Percentiles rank a stretch among this genome's conserved stretches.
These are phyloP conservation scores for Eulemur rufifrons DNA, from an alignment of 2,113 vertebrate genomes.

Conservation along the genomic window DNA sequence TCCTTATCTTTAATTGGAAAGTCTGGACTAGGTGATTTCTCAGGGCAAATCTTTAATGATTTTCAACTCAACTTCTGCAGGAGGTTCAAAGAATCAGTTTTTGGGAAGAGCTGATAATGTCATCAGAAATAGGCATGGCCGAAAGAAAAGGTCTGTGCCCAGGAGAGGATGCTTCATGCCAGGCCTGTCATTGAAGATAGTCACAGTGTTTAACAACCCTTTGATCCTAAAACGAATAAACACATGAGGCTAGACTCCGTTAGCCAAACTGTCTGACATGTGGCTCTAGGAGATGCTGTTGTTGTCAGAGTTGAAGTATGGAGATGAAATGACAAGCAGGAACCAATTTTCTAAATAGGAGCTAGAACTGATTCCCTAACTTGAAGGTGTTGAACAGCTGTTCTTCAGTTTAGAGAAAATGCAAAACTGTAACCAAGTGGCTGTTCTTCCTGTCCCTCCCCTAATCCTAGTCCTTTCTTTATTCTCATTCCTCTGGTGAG, in stretches of 20 bases:
- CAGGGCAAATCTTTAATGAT: not conserved
- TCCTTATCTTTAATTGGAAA: not conserved
- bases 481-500: not conserved
- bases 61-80: not conserved
- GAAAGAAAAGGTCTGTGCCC: not conserved
- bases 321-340: not conserved
- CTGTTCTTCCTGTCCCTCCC: not conserved
- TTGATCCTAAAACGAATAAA: not conserved
- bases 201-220: not conserved
- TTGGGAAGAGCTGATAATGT: not conserved
- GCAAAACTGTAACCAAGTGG: not conserved
- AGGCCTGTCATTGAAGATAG: not conserved
- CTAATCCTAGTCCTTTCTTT: not conserved
- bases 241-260: accelerated
- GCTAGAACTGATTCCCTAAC: accelerated
- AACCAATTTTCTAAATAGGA: not conserved
- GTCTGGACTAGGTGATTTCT: not conserved
- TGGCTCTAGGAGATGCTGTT: not conserved
- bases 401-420: not conserved
- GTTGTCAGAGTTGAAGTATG: not conserved
- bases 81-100: not conserved
- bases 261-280: not conserved
- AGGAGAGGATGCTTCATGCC: not conserved
- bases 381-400: not conserved
- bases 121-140: not conserved